A percentile compares a stretch with the other conserved stretches of the same genome.
phyloP scores from a whole-genome alignment of 2,113 vertebrate genomes.

The Neolamprologus kungweensis region DNA sequence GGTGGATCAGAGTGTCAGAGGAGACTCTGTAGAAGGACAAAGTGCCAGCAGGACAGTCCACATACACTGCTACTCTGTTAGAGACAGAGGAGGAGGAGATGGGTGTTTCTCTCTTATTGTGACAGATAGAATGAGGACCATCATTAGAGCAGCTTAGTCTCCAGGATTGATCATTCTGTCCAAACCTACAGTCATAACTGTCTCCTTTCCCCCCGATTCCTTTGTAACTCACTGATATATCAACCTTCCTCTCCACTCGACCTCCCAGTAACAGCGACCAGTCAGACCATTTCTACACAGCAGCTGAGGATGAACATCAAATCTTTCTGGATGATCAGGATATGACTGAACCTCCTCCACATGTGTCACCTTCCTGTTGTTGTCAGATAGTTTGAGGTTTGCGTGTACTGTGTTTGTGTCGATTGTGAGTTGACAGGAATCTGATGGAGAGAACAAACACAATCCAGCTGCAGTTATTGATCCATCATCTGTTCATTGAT shows the following conservation, averaged over 20 bases:
- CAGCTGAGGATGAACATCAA: background rate
- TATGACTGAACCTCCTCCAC: too few relatives aligned
- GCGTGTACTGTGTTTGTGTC: too few relatives aligned
- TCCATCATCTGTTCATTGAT: too few relatives aligned
- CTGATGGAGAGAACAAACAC: too few relatives aligned
- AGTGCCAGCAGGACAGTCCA: fast-evolving
- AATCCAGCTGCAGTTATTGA: too few relatives aligned
- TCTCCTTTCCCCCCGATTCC: background rate
- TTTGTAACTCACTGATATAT: background rate
- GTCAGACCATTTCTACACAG: background rate
- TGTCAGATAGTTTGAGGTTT: too few relatives aligned
- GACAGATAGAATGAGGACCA: background rate
- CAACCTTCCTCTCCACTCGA: fast-evolving
- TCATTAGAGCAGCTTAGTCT: background rate
- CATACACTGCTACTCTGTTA: background rate
- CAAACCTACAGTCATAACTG: background rate
- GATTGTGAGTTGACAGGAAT: too few relatives aligned
- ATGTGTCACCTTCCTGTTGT: too few relatives aligned
- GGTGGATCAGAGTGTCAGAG: background rate
- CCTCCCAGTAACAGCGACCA: background rate
- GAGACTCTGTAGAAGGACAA: background rate
- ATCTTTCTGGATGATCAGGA: background rate
- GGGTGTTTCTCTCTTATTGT: background rate
- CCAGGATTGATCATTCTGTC: background rate
- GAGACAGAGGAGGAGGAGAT: background rate